Evolutionary conservation across 2,888 invertebrate genomes (phyloP).

Genomic region (Chymomyza amoena): DNA sequence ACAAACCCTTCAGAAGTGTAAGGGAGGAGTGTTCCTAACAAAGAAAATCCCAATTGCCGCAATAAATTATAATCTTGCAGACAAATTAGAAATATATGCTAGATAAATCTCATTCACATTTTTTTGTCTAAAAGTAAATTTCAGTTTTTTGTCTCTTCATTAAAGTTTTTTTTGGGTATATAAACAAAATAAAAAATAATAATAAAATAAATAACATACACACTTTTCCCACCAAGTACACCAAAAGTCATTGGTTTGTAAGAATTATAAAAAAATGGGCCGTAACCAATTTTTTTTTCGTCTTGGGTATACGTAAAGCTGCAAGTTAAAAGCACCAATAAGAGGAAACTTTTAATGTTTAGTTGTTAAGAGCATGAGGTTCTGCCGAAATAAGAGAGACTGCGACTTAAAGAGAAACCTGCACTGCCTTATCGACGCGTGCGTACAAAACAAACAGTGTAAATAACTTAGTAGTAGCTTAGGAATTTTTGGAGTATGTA

Average conservation of each 20-base stretch:
- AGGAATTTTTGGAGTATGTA: too few species aligned
- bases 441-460: not conserved
- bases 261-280: slow-evolving; percentile 35
- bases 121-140: not conserved
- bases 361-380: slow-evolving; percentile 23
- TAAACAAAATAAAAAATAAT: not conserved
- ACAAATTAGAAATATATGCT: slow-evolving; percentile 24
- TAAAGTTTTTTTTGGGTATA: not conserved
- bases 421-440: slow-evolving; percentile 48
- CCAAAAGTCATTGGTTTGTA: not conserved
- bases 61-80: slow-evolving; percentile 55
- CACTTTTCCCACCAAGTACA: not conserved
- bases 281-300: slow-evolving; percentile 36
- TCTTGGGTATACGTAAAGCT: not conserved
- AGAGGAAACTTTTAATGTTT: slow-evolving; percentile 22
- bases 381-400: slow-evolving; percentile 24
- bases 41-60: slow-evolving; percentile 26
- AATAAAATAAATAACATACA: not conserved
- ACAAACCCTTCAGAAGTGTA: not conserved
- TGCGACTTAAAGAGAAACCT: slow-evolving; percentile 25
- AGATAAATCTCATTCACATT: not conserved
- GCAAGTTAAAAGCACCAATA: slow-evolving; percentile 44
- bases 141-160: slow-evolving; percentile 4
- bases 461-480: not conserved
- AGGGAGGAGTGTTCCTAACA: not conserved